phyloP scores from a whole-genome alignment of 2,888 invertebrate species.

The Pyrgus malvae region DNA sequence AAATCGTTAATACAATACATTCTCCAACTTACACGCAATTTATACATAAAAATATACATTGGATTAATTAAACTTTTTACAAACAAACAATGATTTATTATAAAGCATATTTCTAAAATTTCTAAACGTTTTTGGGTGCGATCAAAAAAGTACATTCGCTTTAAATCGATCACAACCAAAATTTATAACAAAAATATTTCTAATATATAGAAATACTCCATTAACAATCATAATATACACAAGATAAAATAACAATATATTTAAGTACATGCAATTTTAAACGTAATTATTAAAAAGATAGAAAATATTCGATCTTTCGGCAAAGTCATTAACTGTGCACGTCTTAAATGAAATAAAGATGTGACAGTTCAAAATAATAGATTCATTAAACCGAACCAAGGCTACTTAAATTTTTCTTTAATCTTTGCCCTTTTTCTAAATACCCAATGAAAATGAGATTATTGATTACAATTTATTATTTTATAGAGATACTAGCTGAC shows the following conservation, averaged over 20 bases:
- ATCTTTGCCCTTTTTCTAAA: too few species aligned
- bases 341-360: slow-evolving; percentile 64
- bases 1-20: slow-evolving; percentile 17
- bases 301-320: slow-evolving; percentile 32
- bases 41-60: slow-evolving; percentile 20
- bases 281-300: too few species aligned
- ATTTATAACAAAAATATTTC: slow-evolving; percentile 40
- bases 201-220: slow-evolving; percentile 24
- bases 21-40: background rate
- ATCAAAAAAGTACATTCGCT: slow-evolving; percentile 53
- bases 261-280: background rate
- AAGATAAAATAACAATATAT: background rate
- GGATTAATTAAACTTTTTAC: slow-evolving; percentile 12
- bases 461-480: too few species aligned
- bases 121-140: slow-evolving; percentile 59
- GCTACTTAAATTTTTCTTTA: too few species aligned
- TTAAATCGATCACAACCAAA: slow-evolving; percentile 76
- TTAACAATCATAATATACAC: slow-evolving; percentile 14
- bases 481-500: too few species aligned
- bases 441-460: too few species aligned
- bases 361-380: slow-evolving; percentile 48
- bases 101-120: slow-evolving; percentile 14
- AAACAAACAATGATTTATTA: slow-evolving; percentile 6
- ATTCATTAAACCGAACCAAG: slow-evolving; percentile 2
- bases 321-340: slow-evolving; percentile 41